Evolutionary conservation across 2,113 vertebrate genomes (phyloP).

Genomic region (Irena cyanogastra): DNA sequence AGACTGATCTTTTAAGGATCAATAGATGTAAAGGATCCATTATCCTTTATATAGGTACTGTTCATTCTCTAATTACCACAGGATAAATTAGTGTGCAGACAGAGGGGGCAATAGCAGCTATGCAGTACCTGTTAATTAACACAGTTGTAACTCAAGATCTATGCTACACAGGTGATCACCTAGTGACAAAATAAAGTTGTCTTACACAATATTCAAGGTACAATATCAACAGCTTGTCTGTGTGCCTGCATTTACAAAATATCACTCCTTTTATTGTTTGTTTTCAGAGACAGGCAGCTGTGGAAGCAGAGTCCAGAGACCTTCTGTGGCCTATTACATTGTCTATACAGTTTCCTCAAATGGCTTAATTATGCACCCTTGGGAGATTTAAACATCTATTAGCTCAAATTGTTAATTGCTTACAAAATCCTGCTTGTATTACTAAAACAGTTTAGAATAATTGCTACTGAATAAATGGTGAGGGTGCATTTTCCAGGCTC

Average conservation of each 20-base stretch:
- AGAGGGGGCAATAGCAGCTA: neutral
- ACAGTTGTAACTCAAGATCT: neutral
- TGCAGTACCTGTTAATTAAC: neutral
- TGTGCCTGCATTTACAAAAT: neutral
- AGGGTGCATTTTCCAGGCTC: neutral
- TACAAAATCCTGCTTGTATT: neutral
- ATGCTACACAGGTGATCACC: neutral
- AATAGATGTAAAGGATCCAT: no score
- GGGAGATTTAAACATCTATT: slow-evolving; percentile 6
- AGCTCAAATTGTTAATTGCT: neutral
- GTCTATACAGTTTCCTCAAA: neutral
- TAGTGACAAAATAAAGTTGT: neutral
- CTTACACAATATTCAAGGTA: neutral
- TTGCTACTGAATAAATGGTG: neutral
- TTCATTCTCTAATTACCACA: neutral
- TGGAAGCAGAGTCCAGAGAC: neutral
- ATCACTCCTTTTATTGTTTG: neutral
- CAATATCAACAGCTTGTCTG: neutral
- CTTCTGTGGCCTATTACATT: neutral
- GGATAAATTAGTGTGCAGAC: neutral
- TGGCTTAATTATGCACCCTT: neutral
- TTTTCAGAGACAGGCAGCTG: neutral
- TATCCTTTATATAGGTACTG: neutral
- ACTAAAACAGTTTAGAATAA: neutral
- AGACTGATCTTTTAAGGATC: no score